Evolutionary conservation across 2,797 vertebrate species (phyloP), one percentile per base, ranked within the genome.

Genomic region (Amblyraja radiata): DNA sequence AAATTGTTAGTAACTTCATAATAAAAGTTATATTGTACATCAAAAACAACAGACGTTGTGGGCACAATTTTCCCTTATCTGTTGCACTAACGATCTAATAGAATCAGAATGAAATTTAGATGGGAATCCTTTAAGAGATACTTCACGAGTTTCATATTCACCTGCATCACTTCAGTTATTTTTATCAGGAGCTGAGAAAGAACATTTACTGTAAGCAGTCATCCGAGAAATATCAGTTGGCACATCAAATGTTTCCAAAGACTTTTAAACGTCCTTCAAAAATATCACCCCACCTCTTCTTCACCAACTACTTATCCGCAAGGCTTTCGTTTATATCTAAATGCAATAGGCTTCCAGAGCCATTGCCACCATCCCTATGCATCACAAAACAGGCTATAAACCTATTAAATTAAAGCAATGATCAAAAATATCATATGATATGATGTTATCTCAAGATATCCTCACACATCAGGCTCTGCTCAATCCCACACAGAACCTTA

Each of bases 1-100:
- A 91, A 74, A 39, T 91, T 3, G 21, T 91, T 25, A 91, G 54
- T 91, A 91, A 91, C 39, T 8, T 68, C 68, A 74, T 91, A 86
- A 65, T 86, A 91, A 25, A 73, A 73, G 9, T 71, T 73, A 65
- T 23, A 32, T 65, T 28, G 4, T 9, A 73, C 39, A 21, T 25
- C 68, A 11, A 91, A 14, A 91, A 36, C 36, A 71, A 14, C n/a
- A 71, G 65, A 73, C 0, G 23, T 73, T 74, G 65, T 63, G 83
- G 54, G n/a, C 25, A 65, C 5, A n/a, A 54, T 63, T 86, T 63
- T 63, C 16, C 61, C 61, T 18, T 61, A 65, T 14, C 28, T 13
- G n/a, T 88, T 88, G 16, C 28, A 28, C n/a, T 13, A 65, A 16
- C 25, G n/a, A 28, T 1, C 1, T 28, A 18, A 61, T 28, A 84